Base-by-base conservation (phyloP, 2,888 invertebrate genomes). In the Microctonus hyperodae region DNA sequence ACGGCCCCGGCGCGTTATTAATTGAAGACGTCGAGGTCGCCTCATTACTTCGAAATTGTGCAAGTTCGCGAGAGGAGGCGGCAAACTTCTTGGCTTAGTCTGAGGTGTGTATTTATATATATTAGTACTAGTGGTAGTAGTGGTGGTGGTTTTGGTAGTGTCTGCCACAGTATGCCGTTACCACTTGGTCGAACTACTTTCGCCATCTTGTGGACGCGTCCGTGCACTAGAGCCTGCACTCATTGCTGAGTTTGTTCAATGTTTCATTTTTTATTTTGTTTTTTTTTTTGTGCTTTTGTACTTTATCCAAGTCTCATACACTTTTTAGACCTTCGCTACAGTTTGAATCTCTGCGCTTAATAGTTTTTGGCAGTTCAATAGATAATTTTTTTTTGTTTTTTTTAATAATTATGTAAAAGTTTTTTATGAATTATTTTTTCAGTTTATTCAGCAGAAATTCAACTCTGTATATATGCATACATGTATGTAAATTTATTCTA, bases 1-100 rank as follows among this genome's bases (percentile, higher is more conserved):
- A 70, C 70, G 65, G 37, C 60, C 62, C 28, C 53, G 65, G 55
- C 60, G 64, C 64, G 69, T 71, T 72, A 72, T 71, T 72, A 71
- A 72, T 72, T 72, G 71, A 70, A 70, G 69, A 69, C 58, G 66
- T 62, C 64, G 48, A 65, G 67, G 51, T 69, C 53, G 69, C 63
- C 70, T 72, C 71, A 66, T 72, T 72, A 67, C 69, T 70, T 66
- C 64, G 58, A 70, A 72, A 72, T 71, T 72, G 68, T 70, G 64
- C 68, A 71, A 72, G 65, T 72, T 71, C 65, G 67, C 64, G 70
- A 64, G 56, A 67, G 63, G 25, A 40, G 65, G 25, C 51, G 59
- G 56, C 48, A 61, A 66, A 66, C 56, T 66, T 66, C 50, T 48
- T 5, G 33, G 50, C 31, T 64, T 60, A 31, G 55, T 53, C 51